Evolutionary conservation across 2,797 vertebrate species (phyloP), one percentile per base, ranked within the genome.

Genomic region (Gadopsis bispinosus): DNA sequence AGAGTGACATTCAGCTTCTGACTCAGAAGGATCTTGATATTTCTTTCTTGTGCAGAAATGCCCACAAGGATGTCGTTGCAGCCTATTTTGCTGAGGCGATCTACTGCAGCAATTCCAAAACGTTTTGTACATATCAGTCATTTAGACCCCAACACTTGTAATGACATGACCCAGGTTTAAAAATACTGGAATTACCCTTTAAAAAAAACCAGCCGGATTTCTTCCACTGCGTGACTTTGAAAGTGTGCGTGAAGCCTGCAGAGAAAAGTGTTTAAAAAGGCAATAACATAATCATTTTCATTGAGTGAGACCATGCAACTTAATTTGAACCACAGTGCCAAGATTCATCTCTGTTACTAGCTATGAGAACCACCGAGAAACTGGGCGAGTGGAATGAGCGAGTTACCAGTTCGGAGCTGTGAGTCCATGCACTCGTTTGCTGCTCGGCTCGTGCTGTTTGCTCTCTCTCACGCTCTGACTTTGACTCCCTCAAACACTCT

Each of bases 351-450:
- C 85, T 96, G 94, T 96, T 95, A 95, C 89, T 94, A 97, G 97
- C 94, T 97, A 95, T 91, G 96, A 96, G 87, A 95, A 96, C 95
- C 77, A 85, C 95, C 83, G 96, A 96, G 93, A 96, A 95, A 95
- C 94, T 97, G 78, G 93, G 95, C 91, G 93, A 96, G 92, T 97
- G 97, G 96, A 97, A 96, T 93, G 95, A 96, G 88, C 96, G 93
- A 85, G 94, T 97, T 92, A 92, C 95, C 82, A 87, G 95, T 87
- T 97, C 93, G 63, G 96, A 96, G 82, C 92, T 97, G 97, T 96
- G 96, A 97, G 97, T 97, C 87, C 14, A 10, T 2, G 60, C 56
- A 16, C 58, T 58, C 54, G 83, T 86, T 85, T 83, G 88, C 93
- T 69, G 88, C 92, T 89, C 1, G 61, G 65, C 22, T 37, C 59